These are phyloP conservation scores for Melieria crassipennis DNA, from an alignment of 2,888 invertebrate genomes.

Conservation along the genomic window DNA sequence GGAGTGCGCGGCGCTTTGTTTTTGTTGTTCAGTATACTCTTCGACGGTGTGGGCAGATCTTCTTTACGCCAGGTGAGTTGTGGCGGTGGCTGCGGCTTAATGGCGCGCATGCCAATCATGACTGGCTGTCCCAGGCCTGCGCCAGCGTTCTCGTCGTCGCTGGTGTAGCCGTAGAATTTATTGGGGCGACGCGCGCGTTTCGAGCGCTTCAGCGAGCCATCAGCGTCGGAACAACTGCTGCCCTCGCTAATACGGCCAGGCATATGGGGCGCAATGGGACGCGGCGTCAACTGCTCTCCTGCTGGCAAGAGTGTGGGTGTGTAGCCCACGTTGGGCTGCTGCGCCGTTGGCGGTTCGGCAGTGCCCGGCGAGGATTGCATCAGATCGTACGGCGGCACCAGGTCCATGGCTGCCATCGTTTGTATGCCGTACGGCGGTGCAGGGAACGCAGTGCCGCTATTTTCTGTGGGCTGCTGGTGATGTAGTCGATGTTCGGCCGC, in stretches of 20 bases:
- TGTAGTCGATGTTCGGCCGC: slow-evolving; percentile 7
- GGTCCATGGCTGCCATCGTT: background rate
- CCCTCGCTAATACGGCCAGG: slow-evolving; percentile 58
- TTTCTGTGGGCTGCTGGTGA: background rate
- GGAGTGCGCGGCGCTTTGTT: slow-evolving; percentile 45
- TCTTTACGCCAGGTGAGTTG: slow-evolving; percentile 80
- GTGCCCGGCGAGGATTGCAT: slow-evolving; percentile 3
- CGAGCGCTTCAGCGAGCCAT: slow-evolving; percentile 74
- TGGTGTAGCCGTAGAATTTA: slow-evolving; percentile 88
- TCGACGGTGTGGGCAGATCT: slow-evolving; percentile 72
- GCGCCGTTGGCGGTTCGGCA: slow-evolving; percentile 19
- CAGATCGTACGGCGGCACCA: slow-evolving; percentile 17
- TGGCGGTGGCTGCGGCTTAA: slow-evolving; percentile 71
- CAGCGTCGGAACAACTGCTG: slow-evolving; percentile 69
- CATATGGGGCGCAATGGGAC: slow-evolving; percentile 50
- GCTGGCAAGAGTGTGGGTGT: slow-evolving; percentile 41
- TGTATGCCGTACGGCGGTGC: background rate
- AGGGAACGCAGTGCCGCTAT: background rate
- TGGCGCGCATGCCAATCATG: slow-evolving; percentile 59
- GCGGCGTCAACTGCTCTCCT: slow-evolving; percentile 42
- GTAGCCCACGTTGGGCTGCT: slow-evolving; percentile 31
- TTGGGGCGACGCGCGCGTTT: slow-evolving; percentile 85
- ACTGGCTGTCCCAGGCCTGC: slow-evolving; percentile 53
- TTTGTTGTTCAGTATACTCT: slow-evolving; percentile 52
- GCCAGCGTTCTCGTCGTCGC: slow-evolving; percentile 76